Percentiles rank a stretch among this genome's conserved stretches.
phyloP scores from a whole-genome alignment of 2,888 invertebrate genomes.

The Pegoplata infirma region DNA sequence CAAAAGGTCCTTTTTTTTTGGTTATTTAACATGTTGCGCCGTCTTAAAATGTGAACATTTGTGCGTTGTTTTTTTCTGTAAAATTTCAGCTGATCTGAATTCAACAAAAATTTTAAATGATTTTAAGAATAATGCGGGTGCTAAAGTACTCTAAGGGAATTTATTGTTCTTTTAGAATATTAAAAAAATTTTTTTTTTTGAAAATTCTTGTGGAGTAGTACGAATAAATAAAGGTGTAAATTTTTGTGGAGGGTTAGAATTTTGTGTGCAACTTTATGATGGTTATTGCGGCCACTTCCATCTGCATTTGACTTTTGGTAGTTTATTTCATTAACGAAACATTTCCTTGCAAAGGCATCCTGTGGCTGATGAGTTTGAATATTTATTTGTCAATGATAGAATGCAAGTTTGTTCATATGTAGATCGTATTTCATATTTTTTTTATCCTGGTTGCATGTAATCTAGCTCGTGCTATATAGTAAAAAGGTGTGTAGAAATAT shows the following conservation, averaged over 20 bases:
- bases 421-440: neutral
- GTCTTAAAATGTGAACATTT: slow-evolving; percentile 25
- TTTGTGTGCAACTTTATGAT: slow-evolving; percentile 32
- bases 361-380: neutral
- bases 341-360: slow-evolving; percentile 6
- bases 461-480: neutral
- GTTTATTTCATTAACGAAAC: slow-evolving; percentile 30
- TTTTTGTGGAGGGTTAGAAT: slow-evolving; percentile 25
- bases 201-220: slow-evolving; percentile 17
- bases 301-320: slow-evolving; percentile 59
- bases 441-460: neutral
- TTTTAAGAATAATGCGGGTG: slow-evolving; percentile 46
- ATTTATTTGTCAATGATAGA: neutral
- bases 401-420: neutral
- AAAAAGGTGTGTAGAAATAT: neutral
- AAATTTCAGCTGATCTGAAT: slow-evolving; percentile 34
- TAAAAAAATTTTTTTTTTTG: slow-evolving; percentile 28
- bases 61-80: neutral
- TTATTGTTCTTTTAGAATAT: slow-evolving; percentile 29
- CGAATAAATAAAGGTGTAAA: slow-evolving; percentile 59
- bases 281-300: slow-evolving; percentile 27
- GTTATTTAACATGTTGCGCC: slow-evolving; percentile 55
- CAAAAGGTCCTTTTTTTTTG: neutral
- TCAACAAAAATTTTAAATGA: no score
- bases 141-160: slow-evolving; percentile 57